Evolutionary conservation across 2,113 vertebrate species (phyloP).

Genomic region (Muntiacus muntjak): DNA sequence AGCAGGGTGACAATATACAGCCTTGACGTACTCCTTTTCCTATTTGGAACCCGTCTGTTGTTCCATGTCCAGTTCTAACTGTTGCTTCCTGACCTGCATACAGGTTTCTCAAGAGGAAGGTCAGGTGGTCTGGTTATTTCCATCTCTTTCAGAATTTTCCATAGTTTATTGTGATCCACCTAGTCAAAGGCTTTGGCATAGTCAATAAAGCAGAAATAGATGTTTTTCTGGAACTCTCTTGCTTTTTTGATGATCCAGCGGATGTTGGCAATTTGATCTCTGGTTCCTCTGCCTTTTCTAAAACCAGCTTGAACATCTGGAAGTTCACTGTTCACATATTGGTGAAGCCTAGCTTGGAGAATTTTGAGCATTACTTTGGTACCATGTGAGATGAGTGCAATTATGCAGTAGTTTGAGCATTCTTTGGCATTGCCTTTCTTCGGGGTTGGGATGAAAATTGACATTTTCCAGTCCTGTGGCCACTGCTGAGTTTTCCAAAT

Average conservation of each 20-base stretch:
- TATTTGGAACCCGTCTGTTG: too few relatives aligned
- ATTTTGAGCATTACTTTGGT: background rate
- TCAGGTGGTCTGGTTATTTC: too few relatives aligned
- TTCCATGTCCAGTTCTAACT: background rate
- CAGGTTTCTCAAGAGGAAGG: too few relatives aligned
- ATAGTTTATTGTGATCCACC: too few relatives aligned
- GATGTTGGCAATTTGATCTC: too few relatives aligned
- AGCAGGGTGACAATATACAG: fast-evolving
- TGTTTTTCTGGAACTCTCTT: too few relatives aligned
- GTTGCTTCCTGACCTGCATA: background rate
- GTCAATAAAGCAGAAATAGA: too few relatives aligned
- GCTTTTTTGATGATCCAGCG: too few relatives aligned
- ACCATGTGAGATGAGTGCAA: background rate
- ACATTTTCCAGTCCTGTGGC: background rate
- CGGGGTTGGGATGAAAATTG: background rate
- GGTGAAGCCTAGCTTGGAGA: background rate
- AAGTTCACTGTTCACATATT: fast-evolving
- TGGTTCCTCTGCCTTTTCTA: background rate
- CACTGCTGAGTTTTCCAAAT: background rate
- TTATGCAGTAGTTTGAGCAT: background rate
- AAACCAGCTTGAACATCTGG: background rate
- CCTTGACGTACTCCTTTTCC: too few relatives aligned
- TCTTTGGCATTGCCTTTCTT: background rate
- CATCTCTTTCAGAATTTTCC: too few relatives aligned
- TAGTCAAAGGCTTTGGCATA: too few relatives aligned